Evolutionary conservation across 2,797 vertebrate genomes (phyloP), one percentile per base, ranked within the genome.

Genomic region (Microcaecilia unicolor): DNA sequence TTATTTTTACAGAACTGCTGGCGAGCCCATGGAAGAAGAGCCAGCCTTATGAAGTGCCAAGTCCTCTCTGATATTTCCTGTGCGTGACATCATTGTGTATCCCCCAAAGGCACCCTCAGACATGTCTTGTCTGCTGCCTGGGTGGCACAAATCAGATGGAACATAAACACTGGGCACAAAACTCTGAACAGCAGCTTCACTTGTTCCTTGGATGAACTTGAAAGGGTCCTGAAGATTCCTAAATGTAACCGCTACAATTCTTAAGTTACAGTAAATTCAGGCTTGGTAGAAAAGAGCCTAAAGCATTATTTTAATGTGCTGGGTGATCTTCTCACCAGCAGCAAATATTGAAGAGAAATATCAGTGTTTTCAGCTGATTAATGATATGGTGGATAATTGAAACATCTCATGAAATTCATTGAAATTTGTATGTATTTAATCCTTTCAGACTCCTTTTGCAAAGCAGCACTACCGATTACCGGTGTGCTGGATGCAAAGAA

Each of bases 1-100:
- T 97, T 97, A 95, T 97, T 97, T 93, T 97, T 86, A 74, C 85
- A 91, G 81, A 62, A 67, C 78, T 79, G 83, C 86, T 82, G 77
- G 80, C 76, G 84, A 88, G 88, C 89, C 90, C 87, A 87, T 88
- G 83, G 88, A 88, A 84, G 84, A 83, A 72, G 62, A 78, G 83
- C 87, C 86, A 84, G 76, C 73, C 78, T 73, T 78, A 66, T 77
- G 84, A 92, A 90, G 89, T 93, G 92, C 92, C 92, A 92, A 90
- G 79, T 80, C 64, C 70, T 80, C 75, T 70, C 51, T 69, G 78
- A 81, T 80, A 81, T 86, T 91, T 97, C 92, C 91, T 92, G 87
- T 86, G 80, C 66, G 85, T 97, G 93, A 97, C 91, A 92, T 97
- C 92, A 97, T 93, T 91, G 88, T 89, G 85, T 89, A 90, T 81